A percentile compares a stretch with the other conserved stretches of the same genome.
Conservation (phyloP, 2,888 invertebrate species). For the Alloscopus bannaensis region DNA sequence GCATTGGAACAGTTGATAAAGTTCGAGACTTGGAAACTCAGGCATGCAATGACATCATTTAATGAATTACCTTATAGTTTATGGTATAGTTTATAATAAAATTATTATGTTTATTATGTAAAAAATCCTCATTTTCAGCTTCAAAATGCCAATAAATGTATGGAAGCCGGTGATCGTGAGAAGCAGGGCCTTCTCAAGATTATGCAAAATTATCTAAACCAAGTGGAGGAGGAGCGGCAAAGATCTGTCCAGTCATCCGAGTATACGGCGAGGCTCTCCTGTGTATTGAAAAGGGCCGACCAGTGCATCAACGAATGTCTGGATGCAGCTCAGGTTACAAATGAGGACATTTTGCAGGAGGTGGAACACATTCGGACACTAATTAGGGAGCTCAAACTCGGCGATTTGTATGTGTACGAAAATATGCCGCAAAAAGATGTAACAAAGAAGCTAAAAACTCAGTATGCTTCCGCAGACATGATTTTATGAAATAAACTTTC, state of each 20-base stretch:
- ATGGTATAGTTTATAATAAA: too few relatives aligned
- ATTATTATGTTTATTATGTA: too few relatives aligned
- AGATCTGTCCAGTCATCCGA: constrained; percentile 74
- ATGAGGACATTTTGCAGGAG: constrained; percentile 62
- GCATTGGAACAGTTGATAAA: constrained; percentile 39
- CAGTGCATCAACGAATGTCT: constrained; percentile 69
- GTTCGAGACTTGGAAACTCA: constrained; percentile 57
- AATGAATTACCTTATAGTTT: constrained; percentile 1
- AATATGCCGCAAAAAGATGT: constrained; percentile 40
- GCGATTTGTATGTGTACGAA: constrained; percentile 64
- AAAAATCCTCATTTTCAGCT: too few relatives aligned
- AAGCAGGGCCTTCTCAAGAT: constrained; percentile 80
- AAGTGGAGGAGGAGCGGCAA: constrained; percentile 79
- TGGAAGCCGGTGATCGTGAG: constrained; percentile 80
- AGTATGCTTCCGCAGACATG: too few relatives aligned
- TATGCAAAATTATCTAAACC: constrained; percentile 78
- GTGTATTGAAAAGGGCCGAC: constrained; percentile 65
- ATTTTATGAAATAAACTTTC: neutral
- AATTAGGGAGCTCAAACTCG: constrained; percentile 69
- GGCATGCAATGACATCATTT: too few relatives aligned
- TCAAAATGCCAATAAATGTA: constrained; percentile 49
- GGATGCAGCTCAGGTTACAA: constrained; percentile 67
- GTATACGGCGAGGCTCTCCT: constrained; percentile 62
- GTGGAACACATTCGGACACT: constrained; percentile 69
- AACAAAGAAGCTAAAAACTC: constrained; percentile 49